These are phyloP conservation scores for Pogoniulus pusillus DNA, from an alignment of 2,797 vertebrate species.

Conservation along the genomic window DNA sequence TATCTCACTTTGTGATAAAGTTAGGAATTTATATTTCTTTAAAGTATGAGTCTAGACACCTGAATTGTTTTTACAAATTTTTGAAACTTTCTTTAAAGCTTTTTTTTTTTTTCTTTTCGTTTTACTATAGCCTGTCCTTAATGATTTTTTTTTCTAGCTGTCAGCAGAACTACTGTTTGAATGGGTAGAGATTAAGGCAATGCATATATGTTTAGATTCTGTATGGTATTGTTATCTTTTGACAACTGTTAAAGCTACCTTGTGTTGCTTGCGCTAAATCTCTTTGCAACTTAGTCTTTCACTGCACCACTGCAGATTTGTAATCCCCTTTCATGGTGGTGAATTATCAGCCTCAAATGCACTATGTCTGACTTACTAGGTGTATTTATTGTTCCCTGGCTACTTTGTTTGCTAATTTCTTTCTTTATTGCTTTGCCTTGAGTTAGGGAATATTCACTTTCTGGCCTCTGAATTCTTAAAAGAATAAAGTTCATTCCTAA, in stretches of 20 bases:
- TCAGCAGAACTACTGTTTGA: not conserved
- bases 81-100: constrained; percentile 9
- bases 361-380: constrained; percentile 12
- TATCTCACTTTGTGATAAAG: not conserved
- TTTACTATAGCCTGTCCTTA: not conserved
- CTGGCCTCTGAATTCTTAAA: not conserved
- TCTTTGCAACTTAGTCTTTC: constrained; percentile 8
- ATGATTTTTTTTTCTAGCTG: not conserved
- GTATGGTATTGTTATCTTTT: not conserved
- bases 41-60: not conserved
- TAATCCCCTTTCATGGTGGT: constrained; percentile 33
- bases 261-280: constrained; percentile 23
- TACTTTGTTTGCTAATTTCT: constrained; percentile 40
- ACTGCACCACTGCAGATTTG: not conserved
- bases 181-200: not conserved
- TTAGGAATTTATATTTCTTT: constrained; percentile 38
- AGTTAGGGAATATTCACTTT: not conserved
- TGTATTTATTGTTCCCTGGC: not conserved
- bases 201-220: not conserved
- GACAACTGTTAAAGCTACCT: not conserved
- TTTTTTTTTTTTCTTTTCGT: constrained; percentile 28
- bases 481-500: not conserved
- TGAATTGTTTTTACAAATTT: not conserved
- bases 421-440: constrained; percentile 43
- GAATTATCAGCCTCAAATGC: constrained; percentile 28